phyloP scores from a whole-genome alignment of 2,888 invertebrate genomes.

The Antitype chi region DNA sequence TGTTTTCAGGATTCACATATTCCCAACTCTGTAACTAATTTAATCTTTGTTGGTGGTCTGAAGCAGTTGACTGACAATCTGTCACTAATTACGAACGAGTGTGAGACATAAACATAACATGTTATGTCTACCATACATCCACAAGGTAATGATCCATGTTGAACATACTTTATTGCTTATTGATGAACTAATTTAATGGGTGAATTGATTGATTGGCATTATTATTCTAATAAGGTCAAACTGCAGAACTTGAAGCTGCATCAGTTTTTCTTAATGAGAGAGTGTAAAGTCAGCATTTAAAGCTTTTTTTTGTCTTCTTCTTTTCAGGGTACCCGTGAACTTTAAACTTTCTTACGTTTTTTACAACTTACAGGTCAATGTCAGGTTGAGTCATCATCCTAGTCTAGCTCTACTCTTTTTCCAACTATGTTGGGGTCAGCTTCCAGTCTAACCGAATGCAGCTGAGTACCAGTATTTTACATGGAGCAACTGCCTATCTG shows the following conservation, averaged over 20 bases:
- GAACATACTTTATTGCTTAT: constrained; percentile 16
- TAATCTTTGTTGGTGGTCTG: constrained; percentile 48
- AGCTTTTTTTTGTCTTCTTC: too few species aligned
- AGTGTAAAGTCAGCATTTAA: too few species aligned
- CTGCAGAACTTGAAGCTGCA: neutral
- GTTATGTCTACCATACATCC: constrained; percentile 28
- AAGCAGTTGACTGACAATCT: constrained; percentile 47
- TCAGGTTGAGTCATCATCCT: too few species aligned
- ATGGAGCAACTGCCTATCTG: too few species aligned
- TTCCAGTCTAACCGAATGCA: too few species aligned
- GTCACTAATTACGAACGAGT: constrained; percentile 50
- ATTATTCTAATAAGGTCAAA: neutral
- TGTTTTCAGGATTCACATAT: neutral
- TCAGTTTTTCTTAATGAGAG: neutral
- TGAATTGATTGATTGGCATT: neutral
- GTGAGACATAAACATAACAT: constrained; percentile 27
- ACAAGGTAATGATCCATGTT: constrained; percentile 16
- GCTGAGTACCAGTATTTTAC: too few species aligned
- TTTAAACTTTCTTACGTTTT: too few species aligned
- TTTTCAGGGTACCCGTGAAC: too few species aligned
- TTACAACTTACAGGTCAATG: too few species aligned
- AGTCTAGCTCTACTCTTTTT: too few species aligned
- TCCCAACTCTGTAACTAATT: constrained; percentile 14
- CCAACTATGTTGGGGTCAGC: too few species aligned
- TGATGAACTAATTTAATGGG: constrained; percentile 25